Conservation (phyloP, 2,797 vertebrate species). For the Huso huso region DNA sequence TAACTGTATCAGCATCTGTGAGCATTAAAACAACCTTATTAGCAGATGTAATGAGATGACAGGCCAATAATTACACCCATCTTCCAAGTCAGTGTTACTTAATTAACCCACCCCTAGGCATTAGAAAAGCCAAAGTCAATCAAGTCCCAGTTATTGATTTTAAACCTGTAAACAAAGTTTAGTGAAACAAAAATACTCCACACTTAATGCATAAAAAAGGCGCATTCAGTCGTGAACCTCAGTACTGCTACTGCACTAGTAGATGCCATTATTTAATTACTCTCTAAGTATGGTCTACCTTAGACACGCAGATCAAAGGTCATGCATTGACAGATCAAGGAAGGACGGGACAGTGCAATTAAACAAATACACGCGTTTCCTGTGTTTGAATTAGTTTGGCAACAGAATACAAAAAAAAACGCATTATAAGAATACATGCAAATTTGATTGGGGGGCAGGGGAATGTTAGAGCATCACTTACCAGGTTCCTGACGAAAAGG, state of each 20-base stretch:
- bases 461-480: conserved; percentile 72
- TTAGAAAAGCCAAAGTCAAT: conserved; percentile 68
- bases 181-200: conserved; percentile 65
- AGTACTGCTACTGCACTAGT: conserved; percentile 35
- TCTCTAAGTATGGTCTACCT: conserved; percentile 48
- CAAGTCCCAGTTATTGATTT: conserved; percentile 69
- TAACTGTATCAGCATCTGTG: no score
- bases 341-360: conserved; percentile 59
- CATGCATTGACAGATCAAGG: conserved; percentile 54
- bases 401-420: conserved; percentile 44
- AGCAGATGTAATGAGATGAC: no score
- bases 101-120: conserved; percentile 83
- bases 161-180: conserved; percentile 75
- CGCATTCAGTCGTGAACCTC: conserved; percentile 44
- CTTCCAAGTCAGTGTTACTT: conserved; percentile 82
- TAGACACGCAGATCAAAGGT: conserved; percentile 83
- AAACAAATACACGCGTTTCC: conserved; percentile 69
- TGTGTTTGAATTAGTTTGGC: conserved; percentile 58
- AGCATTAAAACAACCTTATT: conserved; percentile 24
- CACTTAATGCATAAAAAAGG: conserved; percentile 40
- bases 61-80: conserved; percentile 58
- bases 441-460: conserved; percentile 32
- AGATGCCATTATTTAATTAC: conserved; percentile 43
- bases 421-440: conserved; percentile 39
- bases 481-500: conserved; percentile 72